A percentile compares a stretch with the other conserved stretches of the same genome.
Conservation (phyloP, 2,113 vertebrate genomes). For the Pelecanoides urinatrix region DNA sequence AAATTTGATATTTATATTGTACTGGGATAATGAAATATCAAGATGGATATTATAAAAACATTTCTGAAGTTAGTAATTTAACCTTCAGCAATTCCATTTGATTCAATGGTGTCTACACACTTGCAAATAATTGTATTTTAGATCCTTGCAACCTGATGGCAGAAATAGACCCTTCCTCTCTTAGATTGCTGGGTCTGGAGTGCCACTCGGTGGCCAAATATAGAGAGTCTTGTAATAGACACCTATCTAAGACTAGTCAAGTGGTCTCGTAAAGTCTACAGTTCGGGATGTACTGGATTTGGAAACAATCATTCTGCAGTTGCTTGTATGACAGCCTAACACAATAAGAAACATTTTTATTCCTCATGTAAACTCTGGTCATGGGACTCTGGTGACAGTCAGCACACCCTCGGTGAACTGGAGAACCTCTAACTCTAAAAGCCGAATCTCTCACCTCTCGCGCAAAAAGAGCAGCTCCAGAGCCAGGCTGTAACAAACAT, state of each 20-base stretch:
- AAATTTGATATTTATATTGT: conserved; percentile 27
- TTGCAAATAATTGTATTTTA: background rate
- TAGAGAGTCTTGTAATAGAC: background rate
- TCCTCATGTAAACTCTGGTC: background rate
- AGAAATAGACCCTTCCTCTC: background rate
- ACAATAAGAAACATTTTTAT: background rate
- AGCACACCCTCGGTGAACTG: background rate
- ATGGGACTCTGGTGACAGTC: background rate
- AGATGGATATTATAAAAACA: background rate
- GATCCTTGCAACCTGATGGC: background rate
- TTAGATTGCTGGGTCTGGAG: background rate
- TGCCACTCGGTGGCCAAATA: conserved; percentile 18
- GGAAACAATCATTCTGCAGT: background rate
- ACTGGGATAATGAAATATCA: conserved; percentile 34
- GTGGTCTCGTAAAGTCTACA: background rate
- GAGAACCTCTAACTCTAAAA: background rate
- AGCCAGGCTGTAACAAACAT: background rate
- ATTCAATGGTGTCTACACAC: background rate
- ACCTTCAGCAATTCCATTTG: conserved; percentile 13
- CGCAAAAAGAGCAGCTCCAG: background rate
- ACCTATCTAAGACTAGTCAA: background rate
- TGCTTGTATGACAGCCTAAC: background rate
- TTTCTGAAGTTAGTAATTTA: conserved; percentile 41
- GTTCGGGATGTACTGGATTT: background rate
- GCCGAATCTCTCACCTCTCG: background rate